phyloP scores from a whole-genome alignment of 2,888 invertebrate genomes.

The Crocallis elinguaria region DNA sequence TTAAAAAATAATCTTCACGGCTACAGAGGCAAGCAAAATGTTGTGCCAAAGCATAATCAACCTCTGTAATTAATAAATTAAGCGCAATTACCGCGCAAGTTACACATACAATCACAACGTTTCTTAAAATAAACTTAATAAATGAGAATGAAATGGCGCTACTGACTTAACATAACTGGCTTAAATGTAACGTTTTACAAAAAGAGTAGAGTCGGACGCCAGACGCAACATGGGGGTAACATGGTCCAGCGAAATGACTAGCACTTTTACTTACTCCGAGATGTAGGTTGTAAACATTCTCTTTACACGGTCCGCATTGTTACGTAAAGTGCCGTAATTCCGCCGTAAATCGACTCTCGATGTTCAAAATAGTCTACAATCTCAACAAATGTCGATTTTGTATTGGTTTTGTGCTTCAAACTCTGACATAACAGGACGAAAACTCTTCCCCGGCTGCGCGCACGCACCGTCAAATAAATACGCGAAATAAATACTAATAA shows the following conservation, averaged over 20 bases:
- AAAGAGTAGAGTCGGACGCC: constrained; percentile 47
- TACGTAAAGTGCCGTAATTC: constrained; percentile 50
- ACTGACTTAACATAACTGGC: constrained; percentile 73
- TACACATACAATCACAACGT: constrained; percentile 51
- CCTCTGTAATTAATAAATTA: constrained; percentile 34
- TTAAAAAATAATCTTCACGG: constrained; percentile 29
- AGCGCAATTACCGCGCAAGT: constrained; percentile 9
- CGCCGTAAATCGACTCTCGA: constrained; percentile 31
- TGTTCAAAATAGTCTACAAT: constrained; percentile 63
- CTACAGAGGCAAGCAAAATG: constrained; percentile 38
- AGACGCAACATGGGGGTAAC: constrained; percentile 24
- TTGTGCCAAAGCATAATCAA: constrained; percentile 37
- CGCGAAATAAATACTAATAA: constrained; percentile 72
- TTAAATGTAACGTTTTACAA: constrained; percentile 58
- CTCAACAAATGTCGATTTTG: constrained; percentile 78
- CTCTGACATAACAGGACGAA: constrained; percentile 77
- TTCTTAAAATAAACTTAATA: constrained; percentile 52
- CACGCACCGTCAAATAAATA: constrained; percentile 69
- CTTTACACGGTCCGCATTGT: constrained; percentile 9
- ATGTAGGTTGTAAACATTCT: constrained; percentile 33
- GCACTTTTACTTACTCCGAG: constrained; percentile 32
- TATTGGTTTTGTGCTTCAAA: constrained; percentile 78
- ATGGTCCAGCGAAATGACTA: constrained; percentile 31
- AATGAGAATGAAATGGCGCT: constrained; percentile 77
- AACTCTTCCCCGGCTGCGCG: constrained; percentile 69